These are phyloP conservation scores for Caenorhabditis becei DNA, from an alignment of 2,888 invertebrate genomes.

Conservation along the genomic window DNA sequence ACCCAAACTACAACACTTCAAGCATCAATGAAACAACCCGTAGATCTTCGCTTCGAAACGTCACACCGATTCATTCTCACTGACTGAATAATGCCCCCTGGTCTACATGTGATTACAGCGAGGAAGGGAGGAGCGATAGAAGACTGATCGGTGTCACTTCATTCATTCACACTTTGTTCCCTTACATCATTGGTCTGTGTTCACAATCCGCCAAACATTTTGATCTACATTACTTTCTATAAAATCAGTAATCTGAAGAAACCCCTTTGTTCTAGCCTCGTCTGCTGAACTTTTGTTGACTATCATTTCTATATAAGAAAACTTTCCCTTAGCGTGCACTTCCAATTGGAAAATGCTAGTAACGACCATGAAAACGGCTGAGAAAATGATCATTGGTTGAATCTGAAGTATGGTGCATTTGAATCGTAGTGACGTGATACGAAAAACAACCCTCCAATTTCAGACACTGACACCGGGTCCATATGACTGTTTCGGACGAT, in stretches of 20 bases:
- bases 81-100: no score
- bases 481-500: neutral
- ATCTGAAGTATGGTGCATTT: constrained; percentile 19
- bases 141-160: constrained; percentile 42
- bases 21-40: constrained; percentile 44
- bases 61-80: constrained; percentile 39
- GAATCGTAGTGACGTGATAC: constrained; percentile 6
- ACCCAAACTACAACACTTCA: constrained; percentile 18
- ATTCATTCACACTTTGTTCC: constrained; percentile 23
- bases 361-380: neutral
- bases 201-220: constrained; percentile 13
- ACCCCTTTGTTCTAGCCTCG: neutral
- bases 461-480: no score
- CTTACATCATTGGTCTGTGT: constrained; percentile 51
- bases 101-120: constrained; percentile 56
- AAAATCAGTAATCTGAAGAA: neutral
- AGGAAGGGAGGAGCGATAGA: constrained; percentile 25
- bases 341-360: neutral
- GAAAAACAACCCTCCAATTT: constrained; percentile 1
- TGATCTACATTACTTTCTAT: neutral
- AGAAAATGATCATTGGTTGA: constrained; percentile 6
- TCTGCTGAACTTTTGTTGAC: constrained; percentile 20
- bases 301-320: neutral
- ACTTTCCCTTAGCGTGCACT: neutral
- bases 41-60: constrained; percentile 39